These are phyloP conservation scores for Martes flavigula DNA, from an alignment of 2,797 vertebrate species.

Conservation along the genomic window DNA sequence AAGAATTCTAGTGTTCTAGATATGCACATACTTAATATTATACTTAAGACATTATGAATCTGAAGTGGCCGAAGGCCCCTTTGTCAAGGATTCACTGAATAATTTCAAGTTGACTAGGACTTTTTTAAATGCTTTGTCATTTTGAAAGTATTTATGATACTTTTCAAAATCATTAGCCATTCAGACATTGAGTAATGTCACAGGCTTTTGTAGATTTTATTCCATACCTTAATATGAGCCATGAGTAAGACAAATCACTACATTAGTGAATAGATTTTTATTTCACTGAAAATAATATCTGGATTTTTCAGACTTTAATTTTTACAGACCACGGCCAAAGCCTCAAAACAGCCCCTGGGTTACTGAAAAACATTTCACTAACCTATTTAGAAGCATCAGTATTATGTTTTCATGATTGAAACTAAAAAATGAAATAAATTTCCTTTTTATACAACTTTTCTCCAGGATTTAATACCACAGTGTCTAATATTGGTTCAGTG, in stretches of 20 bases:
- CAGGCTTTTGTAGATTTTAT: conserved; percentile 17
- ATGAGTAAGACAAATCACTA: conserved; percentile 7
- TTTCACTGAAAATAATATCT: neutral
- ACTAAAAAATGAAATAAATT: conserved; percentile 36
- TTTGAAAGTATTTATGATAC: neutral
- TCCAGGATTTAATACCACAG: conserved; percentile 53
- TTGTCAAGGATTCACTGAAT: neutral
- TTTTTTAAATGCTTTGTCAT: neutral
- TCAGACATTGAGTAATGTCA: neutral
- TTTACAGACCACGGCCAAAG: neutral
- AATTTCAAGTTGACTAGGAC: neutral
- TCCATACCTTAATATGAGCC: neutral
- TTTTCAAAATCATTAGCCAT: neutral
- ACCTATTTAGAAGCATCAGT: neutral
- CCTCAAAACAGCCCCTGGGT: neutral
- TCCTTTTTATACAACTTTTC: conserved; percentile 8
- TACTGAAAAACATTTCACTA: neutral
- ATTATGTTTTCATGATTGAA: neutral
- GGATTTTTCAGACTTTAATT: neutral
- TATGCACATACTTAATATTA: conserved; percentile 1
- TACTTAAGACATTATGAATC: neutral
- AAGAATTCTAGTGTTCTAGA: neutral
- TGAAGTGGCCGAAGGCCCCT: neutral
- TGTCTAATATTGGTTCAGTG: conserved; percentile 60
- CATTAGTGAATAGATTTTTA: neutral